These are phyloP conservation scores for Lipophrys pholis DNA, from an alignment of 2,113 vertebrate species.

Conservation along the genomic window DNA sequence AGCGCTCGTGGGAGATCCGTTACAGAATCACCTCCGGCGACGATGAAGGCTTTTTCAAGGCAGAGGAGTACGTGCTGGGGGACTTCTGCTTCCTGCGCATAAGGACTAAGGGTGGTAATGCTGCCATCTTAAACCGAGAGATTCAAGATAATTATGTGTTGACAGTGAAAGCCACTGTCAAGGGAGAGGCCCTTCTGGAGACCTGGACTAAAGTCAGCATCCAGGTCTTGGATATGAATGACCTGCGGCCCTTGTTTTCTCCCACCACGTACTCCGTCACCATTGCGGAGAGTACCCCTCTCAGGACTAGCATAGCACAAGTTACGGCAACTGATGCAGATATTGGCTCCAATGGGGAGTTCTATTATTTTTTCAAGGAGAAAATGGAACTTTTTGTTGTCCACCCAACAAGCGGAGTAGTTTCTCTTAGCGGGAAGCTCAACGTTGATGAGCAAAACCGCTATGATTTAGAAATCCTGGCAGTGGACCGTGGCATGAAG, in stretches of 20 bases:
- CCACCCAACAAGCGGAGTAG: constrained; percentile 95
- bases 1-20: constrained; percentile 94
- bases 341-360: constrained; percentile 97
- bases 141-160: constrained; percentile 97
- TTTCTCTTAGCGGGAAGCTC: constrained; percentile 92
- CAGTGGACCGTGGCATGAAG: constrained; percentile 98
- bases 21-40: constrained; percentile 97
- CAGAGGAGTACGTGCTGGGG: constrained; percentile 93
- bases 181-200: constrained; percentile 91
- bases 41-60: constrained; percentile 98
- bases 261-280: constrained; percentile 97
- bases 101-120: constrained; percentile 97
- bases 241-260: constrained; percentile 97
- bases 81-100: constrained; percentile 98
- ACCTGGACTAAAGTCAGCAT: constrained; percentile 96
- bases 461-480: constrained; percentile 94
- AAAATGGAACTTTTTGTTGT: constrained; percentile 95
- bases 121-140: constrained; percentile 96
- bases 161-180: constrained; percentile 93
- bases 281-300: constrained; percentile 93
- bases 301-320: constrained; percentile 97
- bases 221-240: constrained; percentile 98
- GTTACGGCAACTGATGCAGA: constrained; percentile 98
- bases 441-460: constrained; percentile 90
- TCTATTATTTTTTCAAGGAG: constrained; percentile 98